phyloP scores from a whole-genome alignment of 2,888 invertebrate species.

The Hirtodrosophila alboralis region DNA sequence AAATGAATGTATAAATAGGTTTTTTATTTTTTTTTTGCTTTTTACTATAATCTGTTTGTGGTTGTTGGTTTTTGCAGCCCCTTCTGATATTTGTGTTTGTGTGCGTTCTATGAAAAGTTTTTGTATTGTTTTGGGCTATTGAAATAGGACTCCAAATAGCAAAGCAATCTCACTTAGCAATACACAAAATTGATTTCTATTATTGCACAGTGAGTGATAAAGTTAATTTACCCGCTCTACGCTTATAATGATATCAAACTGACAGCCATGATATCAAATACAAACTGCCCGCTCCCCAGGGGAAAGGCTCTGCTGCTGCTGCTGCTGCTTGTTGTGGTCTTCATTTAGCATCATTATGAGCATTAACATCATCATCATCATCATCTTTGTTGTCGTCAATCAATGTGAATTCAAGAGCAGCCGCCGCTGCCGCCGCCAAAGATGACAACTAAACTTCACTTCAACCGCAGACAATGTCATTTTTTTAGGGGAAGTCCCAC shows the following conservation, averaged over 20 bases:
- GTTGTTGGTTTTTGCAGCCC: no score
- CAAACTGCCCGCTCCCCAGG: slow-evolving; percentile 32
- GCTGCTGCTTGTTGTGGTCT: no score
- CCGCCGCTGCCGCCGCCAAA: slow-evolving; percentile 43
- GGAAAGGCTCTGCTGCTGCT: no score
- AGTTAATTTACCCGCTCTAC: slow-evolving; percentile 46
- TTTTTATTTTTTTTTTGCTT: no score
- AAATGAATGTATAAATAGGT: no score
- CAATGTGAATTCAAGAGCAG: slow-evolving; percentile 69
- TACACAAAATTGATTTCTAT: slow-evolving; percentile 44
- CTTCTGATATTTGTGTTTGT: slow-evolving; percentile 9
- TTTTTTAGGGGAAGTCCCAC: slow-evolving; percentile 28
- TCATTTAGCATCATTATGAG: no score
- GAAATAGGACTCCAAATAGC: slow-evolving; percentile 9
- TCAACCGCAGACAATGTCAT: slow-evolving; percentile 72
- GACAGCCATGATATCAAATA: slow-evolving; percentile 40
- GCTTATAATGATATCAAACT: slow-evolving; percentile 22
- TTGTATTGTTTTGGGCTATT: slow-evolving; percentile 17
- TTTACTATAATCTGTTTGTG: no score
- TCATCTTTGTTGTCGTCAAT: slow-evolving; percentile 58
- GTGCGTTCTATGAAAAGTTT: slow-evolving; percentile 1
- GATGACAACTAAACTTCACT: slow-evolving; percentile 76
- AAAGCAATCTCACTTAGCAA: slow-evolving; percentile 35
- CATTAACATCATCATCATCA: no score
- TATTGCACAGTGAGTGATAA: slow-evolving; percentile 37